Base-by-base conservation (phyloP, 2,888 invertebrate species). In the Tupiocoris notatus region DNA sequence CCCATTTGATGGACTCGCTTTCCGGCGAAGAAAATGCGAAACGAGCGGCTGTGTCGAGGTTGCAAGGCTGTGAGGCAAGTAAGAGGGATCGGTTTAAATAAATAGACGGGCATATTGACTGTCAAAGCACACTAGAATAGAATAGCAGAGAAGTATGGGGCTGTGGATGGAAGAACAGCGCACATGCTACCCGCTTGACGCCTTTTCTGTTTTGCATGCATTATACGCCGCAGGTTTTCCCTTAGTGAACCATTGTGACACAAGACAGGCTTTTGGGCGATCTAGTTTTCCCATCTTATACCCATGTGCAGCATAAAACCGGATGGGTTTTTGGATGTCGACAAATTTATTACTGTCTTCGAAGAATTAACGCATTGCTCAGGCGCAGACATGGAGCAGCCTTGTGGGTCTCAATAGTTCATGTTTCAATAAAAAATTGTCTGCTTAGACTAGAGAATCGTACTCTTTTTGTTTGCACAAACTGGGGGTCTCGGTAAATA, bases 1-100 rank as follows among this genome's bases (percentile, higher is more conserved):
- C 62, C 62, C 63, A 75, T 75, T 39, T 75, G 75, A 75, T 75
- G 65, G 75, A 75, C 75, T 65, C 18, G 17, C 22, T 63, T 7
- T 39, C 39, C 39, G 39, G 39, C 39, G 39, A 39, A 39, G 39
- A 39, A 39, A 39, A 39, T 39, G 39, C 39, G 39, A 39, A 39
- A 39, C 39, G 39, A 12, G 39, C 39, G 39, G 39, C 39, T 39
- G 3, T 39, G 39, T 39, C 39, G 12, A 39, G 39, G 39, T 12
- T 3, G 39, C 39, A 12, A 39, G 39, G 39, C 6, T 39, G 39
- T 39, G 12, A 39, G 39, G 39, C 39, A 39, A 39, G 6, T 39
- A 12, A 3, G 39, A 39, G 39, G 39, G 39, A 39, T 39, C 39
- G 39, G 39, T 39, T 39, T 39, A 39, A 39, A 39, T 39, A 39